phyloP scores from a whole-genome alignment of 2,113 vertebrate genomes.

The Malurus alboscapulatus region DNA sequence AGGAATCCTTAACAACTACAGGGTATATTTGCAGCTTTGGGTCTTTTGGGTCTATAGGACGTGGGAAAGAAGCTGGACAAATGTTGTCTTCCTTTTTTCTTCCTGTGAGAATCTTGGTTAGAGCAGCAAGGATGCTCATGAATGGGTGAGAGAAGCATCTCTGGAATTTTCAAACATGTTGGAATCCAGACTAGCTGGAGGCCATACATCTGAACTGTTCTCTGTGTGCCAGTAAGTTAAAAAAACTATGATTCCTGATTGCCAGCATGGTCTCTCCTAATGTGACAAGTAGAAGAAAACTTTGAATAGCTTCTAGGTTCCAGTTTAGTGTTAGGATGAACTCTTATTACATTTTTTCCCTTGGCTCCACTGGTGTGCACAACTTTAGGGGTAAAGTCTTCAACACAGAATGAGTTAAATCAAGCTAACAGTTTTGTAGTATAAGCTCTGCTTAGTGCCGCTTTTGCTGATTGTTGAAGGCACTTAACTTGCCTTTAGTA shows the following conservation, averaged over 20 bases:
- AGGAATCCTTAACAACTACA: neutral
- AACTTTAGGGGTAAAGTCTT: neutral
- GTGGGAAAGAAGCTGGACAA: neutral
- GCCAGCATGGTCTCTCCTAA: neutral
- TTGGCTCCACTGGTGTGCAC: neutral
- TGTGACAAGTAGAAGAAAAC: neutral
- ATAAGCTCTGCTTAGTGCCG: neutral
- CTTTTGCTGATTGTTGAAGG: neutral
- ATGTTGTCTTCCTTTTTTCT: neutral
- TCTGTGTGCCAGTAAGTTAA: neutral
- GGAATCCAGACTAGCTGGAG: neutral
- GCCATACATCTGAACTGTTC: neutral
- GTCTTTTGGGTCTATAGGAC: neutral
- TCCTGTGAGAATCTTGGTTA: neutral
- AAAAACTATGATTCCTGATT: neutral
- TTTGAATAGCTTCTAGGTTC: neutral
- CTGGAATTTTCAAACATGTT: neutral
- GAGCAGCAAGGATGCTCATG: neutral
- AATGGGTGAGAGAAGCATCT: neutral
- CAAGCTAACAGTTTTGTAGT: neutral
- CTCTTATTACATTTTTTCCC: neutral
- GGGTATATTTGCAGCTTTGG: neutral
- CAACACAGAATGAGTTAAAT: neutral
- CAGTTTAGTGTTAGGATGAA: neutral
- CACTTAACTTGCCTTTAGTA: neutral